These are phyloP conservation scores for Verasper variegatus DNA, from an alignment of 2,113 vertebrate species.

Conservation along the genomic window DNA sequence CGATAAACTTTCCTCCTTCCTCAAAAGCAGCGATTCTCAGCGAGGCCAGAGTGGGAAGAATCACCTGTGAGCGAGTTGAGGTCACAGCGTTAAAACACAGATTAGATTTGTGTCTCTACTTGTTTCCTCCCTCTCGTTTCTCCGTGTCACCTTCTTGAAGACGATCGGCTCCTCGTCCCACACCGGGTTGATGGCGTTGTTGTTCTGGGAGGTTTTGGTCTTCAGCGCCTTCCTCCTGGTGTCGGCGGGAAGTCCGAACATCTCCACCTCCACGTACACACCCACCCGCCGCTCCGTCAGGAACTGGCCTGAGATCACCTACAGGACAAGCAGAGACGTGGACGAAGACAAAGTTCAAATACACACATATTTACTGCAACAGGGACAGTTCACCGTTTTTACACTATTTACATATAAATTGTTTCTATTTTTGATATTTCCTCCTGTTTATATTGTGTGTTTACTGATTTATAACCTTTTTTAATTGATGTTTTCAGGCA, in stretches of 20 bases:
- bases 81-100: neutral
- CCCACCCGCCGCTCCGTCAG: conserved; percentile 95
- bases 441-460: no score
- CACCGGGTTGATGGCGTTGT: conserved; percentile 92
- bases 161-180: conserved; percentile 97
- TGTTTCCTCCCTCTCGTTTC: rapidly evolving
- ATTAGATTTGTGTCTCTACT: rapidly evolving
- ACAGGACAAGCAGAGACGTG: neutral
- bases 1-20: conserved; percentile 96
- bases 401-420: no score
- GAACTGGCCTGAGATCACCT: conserved; percentile 98
- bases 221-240: conserved; percentile 95
- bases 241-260: conserved; percentile 96
- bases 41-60: conserved; percentile 93
- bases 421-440: no score
- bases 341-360: no score
- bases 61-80: conserved; percentile 82
- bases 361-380: no score
- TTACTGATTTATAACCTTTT: no score
- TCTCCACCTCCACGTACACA: conserved; percentile 96
- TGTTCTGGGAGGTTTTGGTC: conserved; percentile 95
- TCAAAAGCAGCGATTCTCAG: conserved; percentile 95
- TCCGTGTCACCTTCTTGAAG: conserved; percentile 91
- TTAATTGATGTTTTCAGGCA: no score
- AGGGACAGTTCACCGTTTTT: no score